Conservation (phyloP, 2,888 invertebrate genomes). For the Patella depressa region DNA sequence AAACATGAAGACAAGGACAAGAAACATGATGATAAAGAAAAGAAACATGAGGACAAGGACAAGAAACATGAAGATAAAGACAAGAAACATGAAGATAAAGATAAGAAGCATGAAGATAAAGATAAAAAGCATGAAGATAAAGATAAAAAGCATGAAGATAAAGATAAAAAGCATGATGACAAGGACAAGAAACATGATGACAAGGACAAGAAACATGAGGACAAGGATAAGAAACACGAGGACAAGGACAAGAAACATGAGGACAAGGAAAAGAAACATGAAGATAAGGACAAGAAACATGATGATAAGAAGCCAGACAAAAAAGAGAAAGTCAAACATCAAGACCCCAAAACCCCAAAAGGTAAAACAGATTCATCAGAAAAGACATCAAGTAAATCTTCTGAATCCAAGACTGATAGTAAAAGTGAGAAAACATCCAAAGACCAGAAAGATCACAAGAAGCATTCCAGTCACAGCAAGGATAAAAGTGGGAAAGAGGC, state of each 20-base stretch:
- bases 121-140: slow-evolving; percentile 31
- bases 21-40: slow-evolving; percentile 29
- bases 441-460: slow-evolving; percentile 29
- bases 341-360: slow-evolving; percentile 39
- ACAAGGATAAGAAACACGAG: slow-evolving; percentile 39
- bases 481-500: slow-evolving; percentile 34
- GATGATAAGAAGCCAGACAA: slow-evolving; percentile 27
- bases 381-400: slow-evolving; percentile 26
- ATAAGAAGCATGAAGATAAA: slow-evolving; percentile 33
- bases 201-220: slow-evolving; percentile 38
- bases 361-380: slow-evolving; percentile 36
- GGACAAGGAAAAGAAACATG: slow-evolving; percentile 34
- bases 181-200: slow-evolving; percentile 28
- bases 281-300: slow-evolving; percentile 38
- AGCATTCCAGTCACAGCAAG: slow-evolving; percentile 27
- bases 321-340: slow-evolving; percentile 19
- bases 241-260: slow-evolving; percentile 41
- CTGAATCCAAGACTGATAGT: slow-evolving; percentile 26
- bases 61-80: slow-evolving; percentile 42
- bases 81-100: slow-evolving; percentile 31
- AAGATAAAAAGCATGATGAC: slow-evolving; percentile 35
- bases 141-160: slow-evolving; percentile 39
- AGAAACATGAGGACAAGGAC: slow-evolving; percentile 34
- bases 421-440: slow-evolving; percentile 23
- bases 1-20: not conserved